Conservation (phyloP, 30 jellyfish, hydroid and myxozoan genomes). For the Sanderia malayensis region DNA sequence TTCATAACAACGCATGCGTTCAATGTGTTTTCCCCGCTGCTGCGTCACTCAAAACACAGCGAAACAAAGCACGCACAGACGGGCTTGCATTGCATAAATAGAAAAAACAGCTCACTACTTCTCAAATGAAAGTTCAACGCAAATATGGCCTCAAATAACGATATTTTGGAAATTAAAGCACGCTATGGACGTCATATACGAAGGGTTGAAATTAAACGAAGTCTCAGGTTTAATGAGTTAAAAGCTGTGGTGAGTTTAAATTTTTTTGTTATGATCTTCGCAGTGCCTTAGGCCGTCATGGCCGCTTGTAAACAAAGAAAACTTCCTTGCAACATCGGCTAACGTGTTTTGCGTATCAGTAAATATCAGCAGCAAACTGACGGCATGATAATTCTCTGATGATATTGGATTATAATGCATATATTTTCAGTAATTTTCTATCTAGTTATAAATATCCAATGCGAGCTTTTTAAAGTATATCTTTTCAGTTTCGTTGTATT, state of each 20-base stretch:
- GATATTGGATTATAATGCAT: neutral
- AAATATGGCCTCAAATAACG: neutral
- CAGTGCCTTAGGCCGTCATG: neutral
- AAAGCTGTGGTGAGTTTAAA: slow-evolving; percentile 34
- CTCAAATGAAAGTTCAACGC: neutral
- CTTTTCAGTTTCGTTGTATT: too few relatives aligned
- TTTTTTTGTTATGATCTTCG: neutral
- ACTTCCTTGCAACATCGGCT: too few relatives aligned
- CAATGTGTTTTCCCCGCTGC: neutral
- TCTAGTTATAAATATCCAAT: neutral
- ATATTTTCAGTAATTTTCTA: neutral
- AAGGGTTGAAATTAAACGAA: slow-evolving; percentile 16
- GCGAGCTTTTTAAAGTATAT: neutral
- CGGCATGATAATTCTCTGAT: neutral
- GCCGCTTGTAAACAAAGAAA: too few relatives aligned
- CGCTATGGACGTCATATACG: slow-evolving; percentile 6
- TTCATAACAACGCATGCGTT: slow-evolving; percentile 15
- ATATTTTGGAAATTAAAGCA: slow-evolving; percentile 16
- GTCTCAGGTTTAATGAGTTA: slow-evolving; percentile 17
- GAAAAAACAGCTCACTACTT: too few relatives aligned
- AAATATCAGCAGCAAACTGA: neutral
- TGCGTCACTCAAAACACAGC: neutral
- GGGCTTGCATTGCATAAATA: neutral
- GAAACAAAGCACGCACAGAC: neutral
- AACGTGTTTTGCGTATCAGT: neutral